These are phyloP conservation scores for Mugil cephalus DNA, from an alignment of 2,113 vertebrate genomes.

Conservation along the genomic window DNA sequence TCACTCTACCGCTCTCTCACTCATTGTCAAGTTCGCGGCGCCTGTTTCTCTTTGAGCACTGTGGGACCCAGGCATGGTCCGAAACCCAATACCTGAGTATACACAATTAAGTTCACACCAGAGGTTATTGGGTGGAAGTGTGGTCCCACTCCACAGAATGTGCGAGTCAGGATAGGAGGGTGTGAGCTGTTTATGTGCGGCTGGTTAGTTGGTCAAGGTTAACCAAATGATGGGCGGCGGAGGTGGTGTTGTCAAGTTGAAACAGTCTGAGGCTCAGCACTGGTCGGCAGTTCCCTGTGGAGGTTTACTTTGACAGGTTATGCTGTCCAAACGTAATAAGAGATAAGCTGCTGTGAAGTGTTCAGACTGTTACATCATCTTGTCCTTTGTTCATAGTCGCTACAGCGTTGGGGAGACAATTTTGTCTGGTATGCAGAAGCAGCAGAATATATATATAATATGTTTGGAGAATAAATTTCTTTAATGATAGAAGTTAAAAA, in stretches of 20 bases:
- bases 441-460: too few relatives aligned
- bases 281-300: constrained; percentile 14
- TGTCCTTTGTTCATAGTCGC: not conserved
- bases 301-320: constrained; percentile 12
- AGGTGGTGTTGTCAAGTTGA: not conserved
- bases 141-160: constrained; percentile 65
- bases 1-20: constrained; percentile 48
- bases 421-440: too few relatives aligned
- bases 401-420: too few relatives aligned
- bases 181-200: constrained; percentile 41
- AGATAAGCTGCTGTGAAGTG: constrained; percentile 6
- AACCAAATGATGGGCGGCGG: constrained; percentile 46
- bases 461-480: too few relatives aligned
- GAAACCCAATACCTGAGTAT: constrained; percentile 78
- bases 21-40: constrained; percentile 70
- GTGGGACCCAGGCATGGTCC: constrained; percentile 46
- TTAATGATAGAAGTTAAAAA: too few relatives aligned
- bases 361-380: constrained; percentile 16
- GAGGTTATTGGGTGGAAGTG: constrained; percentile 74
- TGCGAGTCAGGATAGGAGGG: constrained; percentile 58
- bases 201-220: constrained; percentile 75
- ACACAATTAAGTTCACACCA: constrained; percentile 82
- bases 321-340: constrained; percentile 2
- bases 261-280: constrained; percentile 4
- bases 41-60: constrained; percentile 75